Percentiles rank a stretch among this genome's conserved stretches.
Conservation (phyloP, 2,113 vertebrate species). For the Alectura lathami region DNA sequence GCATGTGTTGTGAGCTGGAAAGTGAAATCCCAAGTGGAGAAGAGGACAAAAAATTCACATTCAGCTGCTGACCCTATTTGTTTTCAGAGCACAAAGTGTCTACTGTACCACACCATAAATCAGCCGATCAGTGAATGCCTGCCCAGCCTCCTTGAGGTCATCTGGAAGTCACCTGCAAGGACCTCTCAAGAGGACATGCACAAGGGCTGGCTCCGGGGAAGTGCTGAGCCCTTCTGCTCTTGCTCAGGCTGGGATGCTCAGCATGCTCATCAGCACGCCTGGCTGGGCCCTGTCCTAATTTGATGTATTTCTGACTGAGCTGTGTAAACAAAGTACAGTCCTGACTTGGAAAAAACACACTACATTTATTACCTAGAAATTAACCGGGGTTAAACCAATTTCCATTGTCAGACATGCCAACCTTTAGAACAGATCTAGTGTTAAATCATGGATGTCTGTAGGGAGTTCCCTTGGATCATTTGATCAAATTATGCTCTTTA, state of each 20-base stretch:
- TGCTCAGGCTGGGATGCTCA: fast-evolving
- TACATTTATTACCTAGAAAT: slow-evolving; percentile 23
- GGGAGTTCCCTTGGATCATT: slow-evolving; percentile 66
- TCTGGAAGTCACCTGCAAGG: background rate
- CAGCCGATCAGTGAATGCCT: background rate
- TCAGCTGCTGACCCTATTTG: background rate
- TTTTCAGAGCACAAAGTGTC: background rate
- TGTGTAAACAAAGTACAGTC: background rate
- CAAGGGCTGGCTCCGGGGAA: background rate
- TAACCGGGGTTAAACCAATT: slow-evolving; percentile 18
- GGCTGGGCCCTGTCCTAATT: background rate
- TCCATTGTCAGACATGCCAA: slow-evolving; percentile 13
- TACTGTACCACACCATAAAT: background rate
- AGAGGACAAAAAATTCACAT: background rate
- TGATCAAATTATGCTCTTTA: slow-evolving; percentile 65
- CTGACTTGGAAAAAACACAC: background rate
- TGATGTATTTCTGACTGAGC: background rate
- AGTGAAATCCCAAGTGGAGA: slow-evolving; percentile 5
- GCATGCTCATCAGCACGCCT: background rate
- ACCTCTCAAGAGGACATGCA: fast-evolving
- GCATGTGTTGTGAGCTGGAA: background rate
- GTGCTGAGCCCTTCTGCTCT: background rate
- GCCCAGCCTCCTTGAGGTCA: background rate
- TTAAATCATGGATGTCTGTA: slow-evolving; percentile 40
- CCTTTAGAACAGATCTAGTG: slow-evolving; percentile 4